phyloP scores from a whole-genome alignment of 2,113 vertebrate species.

The Mixornis gularis region DNA sequence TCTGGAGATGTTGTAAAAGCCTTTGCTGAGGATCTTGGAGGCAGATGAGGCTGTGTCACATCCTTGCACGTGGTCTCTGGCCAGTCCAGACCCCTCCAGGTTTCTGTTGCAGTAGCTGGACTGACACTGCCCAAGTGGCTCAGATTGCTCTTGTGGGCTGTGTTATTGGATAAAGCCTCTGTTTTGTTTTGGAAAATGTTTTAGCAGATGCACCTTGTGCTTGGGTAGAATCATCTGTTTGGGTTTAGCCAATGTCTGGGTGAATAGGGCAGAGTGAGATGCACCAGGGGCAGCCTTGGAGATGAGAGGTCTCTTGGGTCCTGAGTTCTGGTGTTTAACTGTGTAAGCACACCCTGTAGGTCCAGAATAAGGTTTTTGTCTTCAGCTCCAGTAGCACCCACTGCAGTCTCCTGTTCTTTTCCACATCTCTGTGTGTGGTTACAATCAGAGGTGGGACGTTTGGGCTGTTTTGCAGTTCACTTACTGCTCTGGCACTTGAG shows the following conservation, averaged over 20 bases:
- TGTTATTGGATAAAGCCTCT: neutral
- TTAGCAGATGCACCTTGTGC: neutral
- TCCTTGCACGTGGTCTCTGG: accelerated
- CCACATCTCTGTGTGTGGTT: accelerated
- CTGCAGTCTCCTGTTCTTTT: neutral
- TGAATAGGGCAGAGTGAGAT: neutral
- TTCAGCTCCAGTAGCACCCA: neutral
- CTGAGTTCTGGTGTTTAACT: neutral
- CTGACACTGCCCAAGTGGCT: neutral
- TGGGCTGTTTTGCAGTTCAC: accelerated
- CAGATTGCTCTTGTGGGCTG: neutral
- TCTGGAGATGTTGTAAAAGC: neutral
- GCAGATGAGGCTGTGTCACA: neutral
- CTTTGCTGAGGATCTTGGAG: neutral
- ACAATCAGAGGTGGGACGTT: neutral
- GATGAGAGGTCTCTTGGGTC: neutral
- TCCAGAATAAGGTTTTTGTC: neutral
- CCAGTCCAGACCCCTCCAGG: neutral
- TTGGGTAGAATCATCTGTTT: neutral
- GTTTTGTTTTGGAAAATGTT: neutral
- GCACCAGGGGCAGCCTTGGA: neutral
- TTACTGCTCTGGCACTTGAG: neutral
- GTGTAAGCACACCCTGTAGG: neutral
- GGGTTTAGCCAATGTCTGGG: neutral
- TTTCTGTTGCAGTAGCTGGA: neutral